These are phyloP conservation scores for Laterallus jamaicensis DNA, from an alignment of 2,113 vertebrate species.

Conservation along the genomic window DNA sequence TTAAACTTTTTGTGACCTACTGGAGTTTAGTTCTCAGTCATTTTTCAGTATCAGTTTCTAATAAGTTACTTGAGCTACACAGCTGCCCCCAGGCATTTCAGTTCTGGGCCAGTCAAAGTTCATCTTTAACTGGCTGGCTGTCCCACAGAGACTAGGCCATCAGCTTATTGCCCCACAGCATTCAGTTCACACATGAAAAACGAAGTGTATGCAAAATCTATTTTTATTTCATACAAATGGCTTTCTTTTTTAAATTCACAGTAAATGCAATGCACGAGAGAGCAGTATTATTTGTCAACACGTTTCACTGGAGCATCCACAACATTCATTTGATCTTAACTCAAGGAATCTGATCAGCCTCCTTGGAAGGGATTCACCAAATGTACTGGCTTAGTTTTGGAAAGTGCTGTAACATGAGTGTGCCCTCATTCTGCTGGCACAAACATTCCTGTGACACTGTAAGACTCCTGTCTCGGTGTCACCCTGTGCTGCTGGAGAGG, in stretches of 20 bases:
- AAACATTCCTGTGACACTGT: constrained; percentile 38
- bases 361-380: constrained; percentile 49
- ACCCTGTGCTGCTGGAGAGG: background rate
- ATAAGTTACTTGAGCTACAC: constrained; percentile 29
- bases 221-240: background rate
- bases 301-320: background rate
- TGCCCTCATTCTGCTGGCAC: constrained; percentile 35
- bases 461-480: background rate
- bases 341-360: constrained; percentile 39
- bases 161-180: background rate
- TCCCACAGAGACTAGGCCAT: background rate
- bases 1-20: background rate
- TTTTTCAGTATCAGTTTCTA: constrained; percentile 46
- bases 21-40: background rate
- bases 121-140: background rate
- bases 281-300: background rate
- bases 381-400: constrained; percentile 44
- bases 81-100: constrained; percentile 36
- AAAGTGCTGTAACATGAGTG: constrained; percentile 59
- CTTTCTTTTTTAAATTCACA: background rate
- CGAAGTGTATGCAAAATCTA: background rate
- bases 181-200: background rate
- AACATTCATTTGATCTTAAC: constrained; percentile 36
- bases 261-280: background rate
- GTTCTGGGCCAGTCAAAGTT: constrained; percentile 14